Base-by-base conservation (phyloP, 2,888 invertebrate genomes). In the Drosophila cognata region DNA sequence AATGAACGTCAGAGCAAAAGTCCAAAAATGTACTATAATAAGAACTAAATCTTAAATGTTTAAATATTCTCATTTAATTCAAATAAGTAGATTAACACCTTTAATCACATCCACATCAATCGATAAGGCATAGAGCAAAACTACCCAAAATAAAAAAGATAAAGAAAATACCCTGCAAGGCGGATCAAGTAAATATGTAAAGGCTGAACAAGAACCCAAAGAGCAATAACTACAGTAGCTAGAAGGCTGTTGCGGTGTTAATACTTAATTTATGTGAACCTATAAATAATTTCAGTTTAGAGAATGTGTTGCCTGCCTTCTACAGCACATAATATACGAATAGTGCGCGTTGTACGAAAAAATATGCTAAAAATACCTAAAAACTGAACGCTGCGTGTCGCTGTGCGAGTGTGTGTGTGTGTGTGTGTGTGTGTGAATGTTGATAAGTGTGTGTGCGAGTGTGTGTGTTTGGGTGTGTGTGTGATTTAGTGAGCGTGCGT, bases 281-380 rank as follows among this genome's bases (percentile, higher is more conserved):
- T 91, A 91, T 91, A 91, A 92, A 92, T 92, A 91, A 90, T 90
- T 83, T 90, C 70, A 79, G 83, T 84, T 84, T 85, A 83, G 84
- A 87, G 81, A 89, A 89, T 90, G 78, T 84, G 82, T 82, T 80
- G 86, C 81, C 81, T 82, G 84, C 76, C 81, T 77, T 58, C 70
- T 52, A 55, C 41, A 61, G 68, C 65, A 68, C 68, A 80, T 80
- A 80, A 77, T 72, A 81, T 81, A 81, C 74, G 65, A 81, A 77
- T 87, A 88, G 85, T 86, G 89, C 85, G 85, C 82, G 88, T 89
- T 86, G 80, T 89, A 78, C 71, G 89, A 80, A 77, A 56, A 82
- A 86, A 81, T 84, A 77, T 71, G 89, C 90, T 87, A 90, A 90
- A 89, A 87, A 90, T 90, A 90, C 58, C 82, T 46, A 63, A 87